A percentile compares a stretch with the other conserved stretches of the same genome.
Evolutionary conservation across 2,888 invertebrate species (phyloP).

Genomic region (Ophion costatus): DNA sequence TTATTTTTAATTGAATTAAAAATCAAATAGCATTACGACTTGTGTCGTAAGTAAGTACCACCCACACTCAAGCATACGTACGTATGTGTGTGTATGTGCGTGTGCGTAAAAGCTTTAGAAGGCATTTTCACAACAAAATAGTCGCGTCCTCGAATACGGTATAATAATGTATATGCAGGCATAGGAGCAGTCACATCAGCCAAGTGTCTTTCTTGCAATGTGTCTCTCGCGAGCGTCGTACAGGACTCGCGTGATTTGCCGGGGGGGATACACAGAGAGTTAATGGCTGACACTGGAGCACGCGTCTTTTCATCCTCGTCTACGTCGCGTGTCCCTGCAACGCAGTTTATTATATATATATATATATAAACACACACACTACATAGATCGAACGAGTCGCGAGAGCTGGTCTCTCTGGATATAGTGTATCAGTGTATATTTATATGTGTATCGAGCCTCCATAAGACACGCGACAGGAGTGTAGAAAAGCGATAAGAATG

Average conservation of each 20-base stretch:
- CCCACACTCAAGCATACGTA: conserved; percentile 5
- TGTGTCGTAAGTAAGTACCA: too few species aligned
- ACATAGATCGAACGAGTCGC: neutral
- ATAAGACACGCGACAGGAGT: conserved; percentile 63
- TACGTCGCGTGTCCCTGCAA: conserved; percentile 47
- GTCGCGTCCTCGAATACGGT: conserved; percentile 24
- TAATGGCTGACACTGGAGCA: conserved; percentile 73
- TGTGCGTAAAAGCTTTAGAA: neutral
- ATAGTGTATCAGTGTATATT: conserved; percentile 16
- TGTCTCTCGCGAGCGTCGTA: conserved; percentile 31
- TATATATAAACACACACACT: neutral
- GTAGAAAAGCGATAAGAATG: conserved; percentile 61
- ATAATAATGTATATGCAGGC: conserved; percentile 19
- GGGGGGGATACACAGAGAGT: conserved; percentile 68
- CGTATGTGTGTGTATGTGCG: neutral
- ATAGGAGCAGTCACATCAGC: conserved; percentile 33
- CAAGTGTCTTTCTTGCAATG: conserved; percentile 50
- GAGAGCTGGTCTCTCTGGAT: conserved; percentile 21
- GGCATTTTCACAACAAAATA: conserved; percentile 32
- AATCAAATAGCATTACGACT: too few species aligned
- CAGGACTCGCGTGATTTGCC: conserved; percentile 66
- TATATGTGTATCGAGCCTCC: conserved; percentile 15
- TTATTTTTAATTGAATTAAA: too few species aligned
- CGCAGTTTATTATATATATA: neutral
- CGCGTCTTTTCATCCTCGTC: conserved; percentile 63